Conservation (phyloP, 2,113 vertebrate species). For the Tretioscincus oriximinensis region DNA sequence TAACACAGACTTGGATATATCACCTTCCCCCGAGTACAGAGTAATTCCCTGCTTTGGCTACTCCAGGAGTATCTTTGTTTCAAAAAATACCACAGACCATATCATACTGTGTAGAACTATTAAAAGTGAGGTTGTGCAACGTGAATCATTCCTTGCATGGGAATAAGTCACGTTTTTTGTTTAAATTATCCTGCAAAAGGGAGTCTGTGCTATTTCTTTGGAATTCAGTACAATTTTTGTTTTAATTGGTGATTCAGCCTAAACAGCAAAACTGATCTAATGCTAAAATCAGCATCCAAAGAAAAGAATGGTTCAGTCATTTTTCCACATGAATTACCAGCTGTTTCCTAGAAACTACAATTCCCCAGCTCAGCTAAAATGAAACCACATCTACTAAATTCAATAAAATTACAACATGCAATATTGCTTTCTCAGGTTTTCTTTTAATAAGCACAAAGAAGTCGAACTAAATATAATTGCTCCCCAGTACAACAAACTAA, state of each 20-base stretch:
- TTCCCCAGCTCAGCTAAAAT: constrained; percentile 9
- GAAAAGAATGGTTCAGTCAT: constrained; percentile 44
- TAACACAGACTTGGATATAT: constrained; percentile 61
- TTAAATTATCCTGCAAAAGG: constrained; percentile 60
- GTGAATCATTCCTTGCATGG: constrained; percentile 51
- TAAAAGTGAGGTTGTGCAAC: constrained; percentile 39
- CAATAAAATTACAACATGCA: constrained; percentile 7
- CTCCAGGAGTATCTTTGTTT: constrained; percentile 57
- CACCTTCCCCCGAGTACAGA: constrained; percentile 51
- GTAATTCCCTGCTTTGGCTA: constrained; percentile 53
- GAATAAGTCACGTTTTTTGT: constrained; percentile 34
- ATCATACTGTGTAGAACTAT: constrained; percentile 44
- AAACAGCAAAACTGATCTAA: constrained; percentile 54
- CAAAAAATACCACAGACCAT: constrained; percentile 64
- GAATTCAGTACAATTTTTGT: constrained; percentile 45
- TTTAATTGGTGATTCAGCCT: constrained; percentile 40
- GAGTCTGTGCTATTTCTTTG: constrained; percentile 46
- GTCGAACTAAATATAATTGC: neutral
- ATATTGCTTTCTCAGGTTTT: constrained; percentile 33
- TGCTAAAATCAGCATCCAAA: constrained; percentile 31
- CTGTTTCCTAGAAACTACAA: constrained; percentile 35
- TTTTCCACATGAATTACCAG: constrained; percentile 26
- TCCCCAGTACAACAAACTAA: constrained; percentile 22
- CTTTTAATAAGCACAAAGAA: constrained; percentile 16
- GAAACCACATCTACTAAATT: constrained; percentile 40